Evolutionary conservation across 2,797 vertebrate genomes (phyloP), one percentile per base, ranked within the genome.

Genomic region (Cynopterus sphinx): DNA sequence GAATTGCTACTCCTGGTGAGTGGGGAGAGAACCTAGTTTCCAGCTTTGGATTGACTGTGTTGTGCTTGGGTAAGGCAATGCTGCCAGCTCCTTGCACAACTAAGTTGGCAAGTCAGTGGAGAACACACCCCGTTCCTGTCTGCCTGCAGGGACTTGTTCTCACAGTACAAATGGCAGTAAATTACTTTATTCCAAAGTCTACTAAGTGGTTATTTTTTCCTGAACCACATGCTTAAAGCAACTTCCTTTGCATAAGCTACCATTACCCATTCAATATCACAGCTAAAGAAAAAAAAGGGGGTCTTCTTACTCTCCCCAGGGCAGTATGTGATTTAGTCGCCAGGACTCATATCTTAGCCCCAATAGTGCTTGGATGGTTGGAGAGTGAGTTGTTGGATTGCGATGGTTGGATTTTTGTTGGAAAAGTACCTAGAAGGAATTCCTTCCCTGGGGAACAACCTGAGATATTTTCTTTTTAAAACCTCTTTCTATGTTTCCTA

Each of bases 141-240:
- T 71, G 81, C 95, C 87, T 96, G 92, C 43, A 85, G 70, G 61
- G 70, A 87, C 92, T 94, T 97, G 96, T 94, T 73, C 92, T 68
- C 36, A 31, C 59, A 63, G 49, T 70, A 59, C 67, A 28, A 2
- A 61, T 15, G 68, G n/a, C 83, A 89, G 41, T 33, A 75, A 65
- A 13, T 57, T 88, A 57, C 49, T 91, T 96, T 86, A 81, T 75
- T n/a, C 73, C 46, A 28, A 87, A 79, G 68, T 41, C 85, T 85
- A 9, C 41, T 73, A 6, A 13, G 11, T 61, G 21, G 31, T 67
- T 91, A 9, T 55, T 28, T 55, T 79, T 61, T 39, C 17, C n/a
- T 0, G 36, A 96, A 51, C 68, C 12, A 77, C 67, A 53, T 3
- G 36, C 41, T 73, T 55, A 65, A 89, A 68, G 67, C 33, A 90